Evolutionary conservation across 2,113 vertebrate genomes (phyloP).

Genomic region (Prinia subflava): DNA sequence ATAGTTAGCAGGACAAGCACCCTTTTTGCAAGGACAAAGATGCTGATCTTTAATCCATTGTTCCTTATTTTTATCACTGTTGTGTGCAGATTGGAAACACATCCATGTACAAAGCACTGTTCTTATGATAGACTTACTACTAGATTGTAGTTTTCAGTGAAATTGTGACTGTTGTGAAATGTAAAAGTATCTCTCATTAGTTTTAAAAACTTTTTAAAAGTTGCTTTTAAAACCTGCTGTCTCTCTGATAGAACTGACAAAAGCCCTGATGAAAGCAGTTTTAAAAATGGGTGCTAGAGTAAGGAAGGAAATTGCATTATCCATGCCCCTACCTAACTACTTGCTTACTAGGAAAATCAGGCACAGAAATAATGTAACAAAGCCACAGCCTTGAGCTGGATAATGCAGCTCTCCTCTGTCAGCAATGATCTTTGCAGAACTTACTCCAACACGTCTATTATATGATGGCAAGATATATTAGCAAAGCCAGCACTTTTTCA

Average conservation of each 20-base stretch:
- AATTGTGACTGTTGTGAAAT: not conserved
- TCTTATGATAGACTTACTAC: not conserved
- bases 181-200: not conserved
- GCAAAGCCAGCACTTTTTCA: not conserved
- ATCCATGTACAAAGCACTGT: not conserved
- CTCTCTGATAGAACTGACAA: not conserved
- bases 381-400: not conserved
- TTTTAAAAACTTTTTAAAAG: not conserved
- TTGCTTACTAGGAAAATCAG: not conserved
- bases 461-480: not conserved
- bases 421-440: not conserved
- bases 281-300: not conserved
- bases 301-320: not conserved
- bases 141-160: not conserved
- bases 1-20: not conserved
- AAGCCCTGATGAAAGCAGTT: not conserved
- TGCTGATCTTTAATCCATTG: not conserved
- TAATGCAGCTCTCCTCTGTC: not conserved
- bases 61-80: not conserved
- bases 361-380: not conserved
- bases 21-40: not conserved
- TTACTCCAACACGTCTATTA: not conserved
- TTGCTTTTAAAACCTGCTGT: not conserved
- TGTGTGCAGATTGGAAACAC: not conserved
- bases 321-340: not conserved